phyloP scores from a whole-genome alignment of 2,113 vertebrate species.

The Pycnonotus jocosus region DNA sequence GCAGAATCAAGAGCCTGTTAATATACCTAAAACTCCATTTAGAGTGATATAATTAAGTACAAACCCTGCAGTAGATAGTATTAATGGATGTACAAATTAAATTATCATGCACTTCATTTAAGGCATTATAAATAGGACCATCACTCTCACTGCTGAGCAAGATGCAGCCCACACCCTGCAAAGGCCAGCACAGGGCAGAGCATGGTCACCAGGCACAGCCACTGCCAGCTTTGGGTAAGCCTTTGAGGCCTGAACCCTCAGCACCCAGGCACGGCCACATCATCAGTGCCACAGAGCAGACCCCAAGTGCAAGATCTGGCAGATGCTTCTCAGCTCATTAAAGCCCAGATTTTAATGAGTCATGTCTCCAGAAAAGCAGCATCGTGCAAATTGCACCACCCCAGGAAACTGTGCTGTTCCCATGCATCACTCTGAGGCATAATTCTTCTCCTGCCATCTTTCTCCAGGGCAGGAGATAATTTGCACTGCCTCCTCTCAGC shows the following conservation, averaged over 20 bases:
- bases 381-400: background rate
- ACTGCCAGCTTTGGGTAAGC: background rate
- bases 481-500: background rate
- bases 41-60: constrained; percentile 1
- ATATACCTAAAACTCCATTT: background rate
- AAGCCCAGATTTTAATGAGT: background rate
- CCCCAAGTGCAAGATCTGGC: background rate
- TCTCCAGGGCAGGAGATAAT: background rate
- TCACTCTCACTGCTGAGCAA: background rate
- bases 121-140: constrained; percentile 26
- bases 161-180: background rate
- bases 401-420: background rate
- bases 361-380: background rate
- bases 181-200: background rate
- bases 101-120: constrained; percentile 44
- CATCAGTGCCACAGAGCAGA: background rate
- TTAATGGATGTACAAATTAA: constrained; percentile 56
- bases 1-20: background rate
- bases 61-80: background rate
- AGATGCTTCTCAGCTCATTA: background rate
- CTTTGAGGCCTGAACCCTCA: background rate
- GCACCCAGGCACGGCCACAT: fast-evolving
- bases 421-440: background rate
- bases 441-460: background rate
- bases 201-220: background rate